Evolutionary conservation across 1,140 invertebrate species (phyloP), one percentile per base, ranked within the genome.

Genomic region (Ectropis grisescens): DNA sequence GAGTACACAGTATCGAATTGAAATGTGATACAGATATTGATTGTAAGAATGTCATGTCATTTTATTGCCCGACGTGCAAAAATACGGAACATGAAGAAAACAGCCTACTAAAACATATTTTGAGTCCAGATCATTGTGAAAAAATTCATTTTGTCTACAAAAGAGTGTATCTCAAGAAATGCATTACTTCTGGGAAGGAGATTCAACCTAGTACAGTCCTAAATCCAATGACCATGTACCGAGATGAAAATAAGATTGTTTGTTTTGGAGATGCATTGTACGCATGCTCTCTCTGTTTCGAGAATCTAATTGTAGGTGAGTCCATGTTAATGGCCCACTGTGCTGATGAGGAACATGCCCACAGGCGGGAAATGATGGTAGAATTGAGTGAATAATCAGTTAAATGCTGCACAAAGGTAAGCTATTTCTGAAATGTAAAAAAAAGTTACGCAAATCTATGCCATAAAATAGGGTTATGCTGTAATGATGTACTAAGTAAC

Each of bases 201-300:
- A 82, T 82, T 2, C 60, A 70, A 25, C 78, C 78, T 0, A 82
- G 78, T 29, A 78, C 78, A 0, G 59, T 79, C 0, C 32, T 79
- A 2, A 82, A 82, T 30, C 58, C 78, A 0, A 82, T 82, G 78
- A 71, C 13, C 19, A 59, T 75, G 64, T 82, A 82, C 11, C 33
- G 78, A 11, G 78, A 82, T 64, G 58, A 65, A 4, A 82, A 82
- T 39, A 82, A 82, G 37, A 74, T 82, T 40, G 74, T 82, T 0
- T 82, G 78, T 24, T 82, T 82, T 23, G 78, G 78, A 7, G 69
- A 79, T 55, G 66, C 68, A 5, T 19, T 68, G 31, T 82, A 72
- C n/a, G 78, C 74, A 9, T 82, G 78, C 29, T 58, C 74, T 0
- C 39, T 82, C 2, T 82, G 78, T 30, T 79, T 79, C 32, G 72